These are phyloP conservation scores for Mobula hypostoma DNA, from an alignment of 2,113 vertebrate species.

Conservation along the genomic window DNA sequence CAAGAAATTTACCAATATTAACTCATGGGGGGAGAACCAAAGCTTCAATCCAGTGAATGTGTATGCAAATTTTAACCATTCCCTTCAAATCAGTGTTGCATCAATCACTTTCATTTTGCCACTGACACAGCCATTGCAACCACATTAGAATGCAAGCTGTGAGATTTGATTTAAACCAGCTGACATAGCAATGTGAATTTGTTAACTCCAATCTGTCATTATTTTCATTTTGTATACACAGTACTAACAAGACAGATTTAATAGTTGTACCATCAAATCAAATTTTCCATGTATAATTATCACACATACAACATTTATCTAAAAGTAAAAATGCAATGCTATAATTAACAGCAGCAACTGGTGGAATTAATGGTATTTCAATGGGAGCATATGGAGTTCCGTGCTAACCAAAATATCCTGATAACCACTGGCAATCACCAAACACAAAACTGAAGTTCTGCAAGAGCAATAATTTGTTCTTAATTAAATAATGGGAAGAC, in stretches of 20 bases:
- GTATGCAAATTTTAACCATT: conserved; percentile 32
- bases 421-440: neutral
- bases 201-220: conserved; percentile 47
- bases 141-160: conserved; percentile 43
- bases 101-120: conserved; percentile 39
- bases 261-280: neutral
- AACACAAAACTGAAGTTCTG: neutral
- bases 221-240: conserved; percentile 43
- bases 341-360: no score
- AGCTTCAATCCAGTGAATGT: conserved; percentile 29
- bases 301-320: neutral
- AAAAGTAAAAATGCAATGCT: neutral
- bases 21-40: accelerated
- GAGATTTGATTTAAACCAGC: conserved; percentile 49
- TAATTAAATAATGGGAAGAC: neutral
- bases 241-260: neutral
- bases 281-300: neutral
- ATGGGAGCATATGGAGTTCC: neutral
- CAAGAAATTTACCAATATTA: conserved; percentile 39
- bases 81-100: conserved; percentile 43
- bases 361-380: neutral
- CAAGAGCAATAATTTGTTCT: neutral
- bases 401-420: neutral
- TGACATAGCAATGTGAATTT: conserved; percentile 42
- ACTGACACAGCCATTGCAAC: conserved; percentile 45